Conservation (phyloP, 2,888 invertebrate genomes). For the Mimumesa dahlbomi region DNA sequence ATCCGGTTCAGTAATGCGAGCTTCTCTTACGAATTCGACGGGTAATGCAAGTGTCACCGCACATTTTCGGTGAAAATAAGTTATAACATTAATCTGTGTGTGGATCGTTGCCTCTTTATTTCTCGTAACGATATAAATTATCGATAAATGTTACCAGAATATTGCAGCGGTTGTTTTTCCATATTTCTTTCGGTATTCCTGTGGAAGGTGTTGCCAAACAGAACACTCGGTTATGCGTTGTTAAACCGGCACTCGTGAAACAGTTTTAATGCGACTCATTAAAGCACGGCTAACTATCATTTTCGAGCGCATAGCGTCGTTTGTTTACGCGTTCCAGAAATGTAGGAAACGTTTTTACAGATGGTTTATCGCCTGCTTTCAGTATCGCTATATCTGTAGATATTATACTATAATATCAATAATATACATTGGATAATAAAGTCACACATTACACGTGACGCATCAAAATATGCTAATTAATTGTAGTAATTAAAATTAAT, state of each 20-base stretch:
- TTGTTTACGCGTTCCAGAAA: too few species aligned
- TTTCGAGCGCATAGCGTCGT: neutral
- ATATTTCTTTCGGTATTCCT: neutral
- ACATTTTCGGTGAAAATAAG: conserved; percentile 9
- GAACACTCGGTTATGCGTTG: neutral
- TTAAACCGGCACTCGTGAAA: neutral
- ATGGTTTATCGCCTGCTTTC: too few species aligned
- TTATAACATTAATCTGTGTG: neutral
- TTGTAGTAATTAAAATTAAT: too few species aligned
- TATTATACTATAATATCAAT: too few species aligned
- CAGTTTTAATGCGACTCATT: neutral
- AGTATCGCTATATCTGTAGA: too few species aligned
- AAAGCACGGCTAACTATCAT: neutral
- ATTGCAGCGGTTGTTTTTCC: neutral
- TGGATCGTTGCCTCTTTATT: neutral
- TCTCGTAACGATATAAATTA: neutral
- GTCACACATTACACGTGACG: too few species aligned
- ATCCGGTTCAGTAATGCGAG: neutral
- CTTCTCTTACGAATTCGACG: conserved; percentile 1
- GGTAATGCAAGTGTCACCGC: neutral
- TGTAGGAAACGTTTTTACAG: too few species aligned
- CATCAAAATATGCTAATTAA: too few species aligned
- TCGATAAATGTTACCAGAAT: neutral
- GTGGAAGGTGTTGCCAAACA: neutral
- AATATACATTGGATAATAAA: too few species aligned